Conservation (phyloP, 2,888 invertebrate genomes). For the Operophtera brumata region DNA sequence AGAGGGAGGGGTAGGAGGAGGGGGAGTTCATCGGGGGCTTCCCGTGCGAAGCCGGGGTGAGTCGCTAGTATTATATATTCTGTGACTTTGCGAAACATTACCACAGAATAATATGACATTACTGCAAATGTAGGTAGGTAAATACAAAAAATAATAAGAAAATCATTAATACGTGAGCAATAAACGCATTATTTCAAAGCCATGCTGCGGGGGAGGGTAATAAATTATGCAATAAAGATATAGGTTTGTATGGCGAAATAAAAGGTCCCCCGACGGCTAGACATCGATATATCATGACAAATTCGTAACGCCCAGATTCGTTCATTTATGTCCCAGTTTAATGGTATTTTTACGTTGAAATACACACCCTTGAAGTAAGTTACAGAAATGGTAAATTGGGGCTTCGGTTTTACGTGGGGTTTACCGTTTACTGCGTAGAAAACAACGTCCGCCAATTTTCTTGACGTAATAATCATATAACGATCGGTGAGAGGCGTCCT, state of each 20-base stretch:
- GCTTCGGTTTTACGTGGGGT: constrained; percentile 13
- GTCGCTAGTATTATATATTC: too few relatives aligned
- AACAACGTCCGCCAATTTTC: constrained; percentile 35
- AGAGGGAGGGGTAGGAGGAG: too few relatives aligned
- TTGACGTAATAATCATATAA: constrained; percentile 38
- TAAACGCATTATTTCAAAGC: constrained; percentile 55
- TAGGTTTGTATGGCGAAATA: constrained; percentile 48
- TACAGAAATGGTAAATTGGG: constrained; percentile 3
- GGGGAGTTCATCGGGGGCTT: too few relatives aligned
- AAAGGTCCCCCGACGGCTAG: constrained; percentile 47
- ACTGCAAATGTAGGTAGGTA: too few relatives aligned
- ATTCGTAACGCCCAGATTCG: constrained; percentile 50
- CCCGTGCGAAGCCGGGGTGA: too few relatives aligned
- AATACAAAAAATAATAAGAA: constrained; percentile 33
- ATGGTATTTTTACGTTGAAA: constrained; percentile 19
- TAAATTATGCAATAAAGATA: constrained; percentile 67
- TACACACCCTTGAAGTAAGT: constrained; percentile 14
- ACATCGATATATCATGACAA: constrained; percentile 46
- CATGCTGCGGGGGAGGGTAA: constrained; percentile 49
- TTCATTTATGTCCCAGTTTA: constrained; percentile 36
- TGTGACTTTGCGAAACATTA: too few relatives aligned
- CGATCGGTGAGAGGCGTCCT: constrained; percentile 41
- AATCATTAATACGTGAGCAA: constrained; percentile 63
- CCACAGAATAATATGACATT: too few relatives aligned
- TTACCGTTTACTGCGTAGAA: constrained; percentile 3